Evolutionary conservation across 2,888 invertebrate genomes (phyloP).

Genomic region (Diarsia brunnea): DNA sequence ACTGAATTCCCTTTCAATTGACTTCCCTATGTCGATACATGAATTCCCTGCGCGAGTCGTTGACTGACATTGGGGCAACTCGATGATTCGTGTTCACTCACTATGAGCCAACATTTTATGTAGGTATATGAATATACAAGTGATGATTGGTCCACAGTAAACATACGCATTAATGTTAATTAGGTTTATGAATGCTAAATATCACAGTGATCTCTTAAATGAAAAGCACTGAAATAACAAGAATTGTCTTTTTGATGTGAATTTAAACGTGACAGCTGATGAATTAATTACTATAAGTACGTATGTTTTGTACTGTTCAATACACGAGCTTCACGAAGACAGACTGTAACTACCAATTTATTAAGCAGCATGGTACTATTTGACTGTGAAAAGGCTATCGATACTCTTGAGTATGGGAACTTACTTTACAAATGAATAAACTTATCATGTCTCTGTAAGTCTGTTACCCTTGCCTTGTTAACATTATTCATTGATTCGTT

Average conservation of each 20-base stretch:
- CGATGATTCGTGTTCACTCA: slow-evolving; percentile 54
- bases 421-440: slow-evolving; percentile 15
- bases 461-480: not conserved
- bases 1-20: slow-evolving; percentile 86
- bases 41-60: slow-evolving; percentile 75
- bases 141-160: slow-evolving; percentile 24
- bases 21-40: slow-evolving; percentile 85
- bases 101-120: slow-evolving; percentile 49
- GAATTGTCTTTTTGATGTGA: not conserved
- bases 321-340: slow-evolving; percentile 9
- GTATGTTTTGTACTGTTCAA: not conserved
- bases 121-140: slow-evolving; percentile 24
- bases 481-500: not conserved
- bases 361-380: slow-evolving; percentile 1
- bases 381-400: slow-evolving; percentile 14
- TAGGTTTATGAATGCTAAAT: not conserved
- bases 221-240: not conserved
- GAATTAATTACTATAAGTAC: not conserved
- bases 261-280: slow-evolving; percentile 1
- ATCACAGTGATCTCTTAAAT: not conserved
- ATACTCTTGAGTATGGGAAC: slow-evolving; percentile 11
- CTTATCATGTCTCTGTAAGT: not conserved
- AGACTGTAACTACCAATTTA: slow-evolving; percentile 27
- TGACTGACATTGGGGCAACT: slow-evolving; percentile 65
- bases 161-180: not conserved